These are phyloP conservation scores for Scaptomyza polygonia DNA, from an alignment of 2,888 invertebrate species.

Conservation along the genomic window DNA sequence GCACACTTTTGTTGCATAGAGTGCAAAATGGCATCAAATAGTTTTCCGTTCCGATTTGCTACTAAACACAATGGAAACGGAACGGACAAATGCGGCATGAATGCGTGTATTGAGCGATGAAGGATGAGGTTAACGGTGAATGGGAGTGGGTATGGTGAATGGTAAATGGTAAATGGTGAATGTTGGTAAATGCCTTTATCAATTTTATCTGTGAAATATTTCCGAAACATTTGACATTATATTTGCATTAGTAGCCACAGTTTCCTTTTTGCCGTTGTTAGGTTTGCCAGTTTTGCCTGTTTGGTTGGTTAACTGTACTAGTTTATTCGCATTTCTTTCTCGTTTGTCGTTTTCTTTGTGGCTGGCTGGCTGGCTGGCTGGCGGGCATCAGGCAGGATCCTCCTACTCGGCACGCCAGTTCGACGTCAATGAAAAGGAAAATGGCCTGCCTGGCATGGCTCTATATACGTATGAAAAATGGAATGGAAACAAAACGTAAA, in stretches of 20 bases:
- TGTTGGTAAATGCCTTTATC: constrained; percentile 69
- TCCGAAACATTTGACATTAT: constrained; percentile 82
- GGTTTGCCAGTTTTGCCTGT: neutral
- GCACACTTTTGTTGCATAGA: constrained; percentile 29
- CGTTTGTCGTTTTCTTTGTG: constrained; percentile 8
- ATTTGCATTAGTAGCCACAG: constrained; percentile 80
- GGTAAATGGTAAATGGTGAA: neutral
- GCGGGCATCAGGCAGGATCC: constrained; percentile 37
- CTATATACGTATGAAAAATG: constrained; percentile 13
- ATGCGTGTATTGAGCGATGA: constrained; percentile 11
- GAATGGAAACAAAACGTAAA: constrained; percentile 12
- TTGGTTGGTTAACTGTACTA: constrained; percentile 41
- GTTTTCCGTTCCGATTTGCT: constrained; percentile 67
- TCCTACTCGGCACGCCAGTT: constrained; percentile 46
- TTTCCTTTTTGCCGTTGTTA: constrained; percentile 48
- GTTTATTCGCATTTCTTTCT: constrained; percentile 2
- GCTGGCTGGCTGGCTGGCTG: constrained; percentile 46
- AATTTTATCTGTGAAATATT: constrained; percentile 80
- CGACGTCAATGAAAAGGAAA: constrained; percentile 76
- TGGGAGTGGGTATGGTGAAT: neutral
- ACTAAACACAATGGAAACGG: constrained; percentile 44
- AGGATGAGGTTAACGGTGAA: neutral
- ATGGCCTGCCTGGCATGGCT: constrained; percentile 26
- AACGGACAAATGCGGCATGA: constrained; percentile 24
- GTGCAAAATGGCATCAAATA: constrained; percentile 64